Percentiles rank a stretch among this genome's conserved stretches.
Evolutionary conservation across 2,113 vertebrate species (phyloP).

Genomic region (Nanger granti): DNA sequence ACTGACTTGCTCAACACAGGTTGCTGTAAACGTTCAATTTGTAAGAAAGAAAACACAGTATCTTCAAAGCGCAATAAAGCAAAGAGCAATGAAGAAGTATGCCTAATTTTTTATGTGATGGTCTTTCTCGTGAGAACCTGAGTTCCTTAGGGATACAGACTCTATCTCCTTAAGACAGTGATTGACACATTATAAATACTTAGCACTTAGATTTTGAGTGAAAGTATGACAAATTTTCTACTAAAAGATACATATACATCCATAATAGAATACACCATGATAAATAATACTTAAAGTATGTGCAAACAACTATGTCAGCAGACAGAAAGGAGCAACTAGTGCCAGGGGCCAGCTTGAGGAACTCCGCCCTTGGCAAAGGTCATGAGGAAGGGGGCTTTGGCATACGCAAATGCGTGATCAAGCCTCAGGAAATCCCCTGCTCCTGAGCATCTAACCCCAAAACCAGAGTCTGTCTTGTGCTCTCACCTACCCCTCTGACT

Average conservation of each 20-base stretch:
- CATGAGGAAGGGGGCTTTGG: too few relatives aligned
- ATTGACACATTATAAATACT: background rate
- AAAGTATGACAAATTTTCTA: background rate
- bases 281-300: background rate
- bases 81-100: background rate
- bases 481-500: too few relatives aligned
- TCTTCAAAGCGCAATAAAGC: background rate
- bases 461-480: too few relatives aligned
- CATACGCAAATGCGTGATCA: too few relatives aligned
- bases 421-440: too few relatives aligned
- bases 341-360: too few relatives aligned
- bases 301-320: background rate
- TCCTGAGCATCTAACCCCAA: too few relatives aligned
- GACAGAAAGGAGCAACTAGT: background rate
- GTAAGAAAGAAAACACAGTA: background rate
- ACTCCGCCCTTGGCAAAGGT: too few relatives aligned
- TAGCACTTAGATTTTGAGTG: background rate
- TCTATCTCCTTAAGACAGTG: background rate
- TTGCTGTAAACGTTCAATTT: background rate
- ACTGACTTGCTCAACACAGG: background rate
- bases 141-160: background rate
- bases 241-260: background rate
- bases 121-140: background rate
- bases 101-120: background rate
- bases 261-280: background rate